Percentiles rank a stretch among this genome's conserved stretches.
phyloP scores from a whole-genome alignment of 2,113 vertebrate species.

The Potamarius usumacintae region DNA sequence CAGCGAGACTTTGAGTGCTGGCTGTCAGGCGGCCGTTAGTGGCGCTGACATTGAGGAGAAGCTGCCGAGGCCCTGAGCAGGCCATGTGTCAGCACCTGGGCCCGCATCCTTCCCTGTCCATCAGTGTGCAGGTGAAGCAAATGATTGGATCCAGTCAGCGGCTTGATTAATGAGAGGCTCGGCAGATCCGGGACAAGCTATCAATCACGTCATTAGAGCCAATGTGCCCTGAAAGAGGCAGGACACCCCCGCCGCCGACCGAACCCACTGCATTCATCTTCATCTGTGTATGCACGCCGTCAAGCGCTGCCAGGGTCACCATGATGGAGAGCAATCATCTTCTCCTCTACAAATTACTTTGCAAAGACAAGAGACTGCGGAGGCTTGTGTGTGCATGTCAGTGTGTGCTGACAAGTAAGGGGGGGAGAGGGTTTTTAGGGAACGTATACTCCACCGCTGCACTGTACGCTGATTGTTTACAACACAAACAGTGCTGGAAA shows the following conservation, averaged over 20 bases:
- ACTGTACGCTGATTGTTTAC: constrained; percentile 89
- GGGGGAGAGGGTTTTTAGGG: constrained; percentile 78
- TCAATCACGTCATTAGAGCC: constrained; percentile 99
- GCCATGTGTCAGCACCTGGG: constrained; percentile 86
- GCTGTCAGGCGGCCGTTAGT: constrained; percentile 76
- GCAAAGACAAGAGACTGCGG: constrained; percentile 82
- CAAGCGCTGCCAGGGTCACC: constrained; percentile 97
- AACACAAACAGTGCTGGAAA: constrained; percentile 83
- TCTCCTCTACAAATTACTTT: constrained; percentile 99
- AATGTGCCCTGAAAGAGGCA: constrained; percentile 99
- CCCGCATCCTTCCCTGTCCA: constrained; percentile 93
- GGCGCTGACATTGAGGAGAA: constrained; percentile 81
- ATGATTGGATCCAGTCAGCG: constrained; percentile 99
- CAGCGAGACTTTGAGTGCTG: constrained; percentile 71
- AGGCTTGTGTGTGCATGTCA: constrained; percentile 41
- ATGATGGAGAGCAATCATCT: constrained; percentile 99
- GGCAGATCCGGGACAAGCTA: constrained; percentile 98
- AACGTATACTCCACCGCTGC: constrained; percentile 67
- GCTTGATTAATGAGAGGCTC: constrained; percentile 99
- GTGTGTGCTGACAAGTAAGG: constrained; percentile 44
- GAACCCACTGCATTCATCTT: constrained; percentile 99
- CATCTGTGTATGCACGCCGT: constrained; percentile 98
- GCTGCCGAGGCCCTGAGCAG: constrained; percentile 52
- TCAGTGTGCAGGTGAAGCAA: constrained; percentile 99
- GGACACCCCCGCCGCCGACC: constrained; percentile 95